phyloP scores from a whole-genome alignment of 2,888 invertebrate species.

The Dynastes hyllus region DNA sequence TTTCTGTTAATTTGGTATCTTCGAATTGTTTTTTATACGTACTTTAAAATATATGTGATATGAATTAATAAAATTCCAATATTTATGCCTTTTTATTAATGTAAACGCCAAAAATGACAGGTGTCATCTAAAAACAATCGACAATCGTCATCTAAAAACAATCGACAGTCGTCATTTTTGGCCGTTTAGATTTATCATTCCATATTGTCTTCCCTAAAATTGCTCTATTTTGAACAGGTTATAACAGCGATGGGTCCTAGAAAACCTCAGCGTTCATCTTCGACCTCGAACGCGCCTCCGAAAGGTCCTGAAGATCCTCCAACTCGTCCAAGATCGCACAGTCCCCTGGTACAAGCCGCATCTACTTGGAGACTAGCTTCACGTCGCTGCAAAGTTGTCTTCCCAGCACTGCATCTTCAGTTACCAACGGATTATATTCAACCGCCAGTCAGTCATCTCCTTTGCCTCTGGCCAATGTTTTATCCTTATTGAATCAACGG shows the following conservation, averaged over 20 bases:
- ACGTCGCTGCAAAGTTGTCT: constrained; percentile 75
- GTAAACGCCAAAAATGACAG: too few species aligned
- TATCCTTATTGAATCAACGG: constrained; percentile 54
- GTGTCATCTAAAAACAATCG: too few species aligned
- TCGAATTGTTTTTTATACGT: too few species aligned
- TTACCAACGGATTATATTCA: constrained; percentile 68
- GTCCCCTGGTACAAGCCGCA: constrained; percentile 73
- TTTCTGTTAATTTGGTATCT: too few species aligned
- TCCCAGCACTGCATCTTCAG: constrained; percentile 66
- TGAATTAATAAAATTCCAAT: too few species aligned
- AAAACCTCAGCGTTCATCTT: constrained; percentile 79
- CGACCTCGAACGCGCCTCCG: constrained; percentile 55
- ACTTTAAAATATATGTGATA: too few species aligned
- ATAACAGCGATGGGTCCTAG: constrained; percentile 86
- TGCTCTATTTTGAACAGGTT: constrained; percentile 73
- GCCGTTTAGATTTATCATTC: too few species aligned
- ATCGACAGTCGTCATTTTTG: too few species aligned
- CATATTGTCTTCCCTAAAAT: neutral
- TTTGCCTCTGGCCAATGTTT: constrained; percentile 57
- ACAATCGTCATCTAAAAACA: too few species aligned
- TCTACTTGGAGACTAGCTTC: constrained; percentile 85
- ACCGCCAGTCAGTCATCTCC: constrained; percentile 66
- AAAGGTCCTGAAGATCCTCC: constrained; percentile 51
- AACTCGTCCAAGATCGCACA: constrained; percentile 54
- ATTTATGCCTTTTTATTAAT: too few species aligned